Evolutionary conservation across 1,140 invertebrate species (phyloP).

Genomic region (Drosophila varians): DNA sequence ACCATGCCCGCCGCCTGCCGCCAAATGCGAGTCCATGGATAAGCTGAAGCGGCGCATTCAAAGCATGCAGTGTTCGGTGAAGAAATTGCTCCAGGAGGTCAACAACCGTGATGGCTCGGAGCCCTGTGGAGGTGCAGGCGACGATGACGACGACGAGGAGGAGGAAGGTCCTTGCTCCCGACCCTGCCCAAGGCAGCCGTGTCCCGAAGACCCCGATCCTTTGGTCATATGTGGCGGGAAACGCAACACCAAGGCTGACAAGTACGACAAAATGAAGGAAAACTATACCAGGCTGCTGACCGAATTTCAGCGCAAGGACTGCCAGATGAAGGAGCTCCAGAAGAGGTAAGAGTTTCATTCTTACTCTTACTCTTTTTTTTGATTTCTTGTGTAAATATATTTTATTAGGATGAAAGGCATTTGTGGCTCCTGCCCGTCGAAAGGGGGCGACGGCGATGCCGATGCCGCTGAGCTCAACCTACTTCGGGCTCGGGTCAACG

Average conservation of each 20-base stretch:
- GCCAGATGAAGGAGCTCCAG: constrained; percentile 74
- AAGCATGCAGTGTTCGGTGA: constrained; percentile 69
- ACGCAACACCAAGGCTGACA: constrained; percentile 69
- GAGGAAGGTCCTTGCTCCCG: constrained; percentile 4
- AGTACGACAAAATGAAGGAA: constrained; percentile 76
- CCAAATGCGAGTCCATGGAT: constrained; percentile 63
- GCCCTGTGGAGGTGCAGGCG: not conserved
- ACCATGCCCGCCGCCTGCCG: not conserved
- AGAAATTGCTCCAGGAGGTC: constrained; percentile 65
- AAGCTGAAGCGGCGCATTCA: constrained; percentile 66
- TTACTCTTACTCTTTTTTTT: too few relatives aligned
- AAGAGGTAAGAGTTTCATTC: constrained; percentile 63
- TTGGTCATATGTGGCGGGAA: constrained; percentile 70
- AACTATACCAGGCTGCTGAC: constrained; percentile 74
- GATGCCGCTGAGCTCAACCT: constrained; percentile 73
- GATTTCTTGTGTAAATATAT: not conserved
- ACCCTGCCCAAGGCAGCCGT: constrained; percentile 16
- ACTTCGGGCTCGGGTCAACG: constrained; percentile 64
- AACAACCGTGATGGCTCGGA: constrained; percentile 48
- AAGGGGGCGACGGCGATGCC: constrained; percentile 46
- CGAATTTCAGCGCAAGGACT: constrained; percentile 75
- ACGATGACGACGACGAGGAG: constrained; percentile 19
- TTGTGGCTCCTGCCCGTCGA: constrained; percentile 22
- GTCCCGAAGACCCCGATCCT: constrained; percentile 69
- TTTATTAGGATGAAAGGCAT: constrained; percentile 64